These are phyloP conservation scores for Triplophysa dalaica DNA, from an alignment of 2,113 vertebrate species.

Conservation along the genomic window DNA sequence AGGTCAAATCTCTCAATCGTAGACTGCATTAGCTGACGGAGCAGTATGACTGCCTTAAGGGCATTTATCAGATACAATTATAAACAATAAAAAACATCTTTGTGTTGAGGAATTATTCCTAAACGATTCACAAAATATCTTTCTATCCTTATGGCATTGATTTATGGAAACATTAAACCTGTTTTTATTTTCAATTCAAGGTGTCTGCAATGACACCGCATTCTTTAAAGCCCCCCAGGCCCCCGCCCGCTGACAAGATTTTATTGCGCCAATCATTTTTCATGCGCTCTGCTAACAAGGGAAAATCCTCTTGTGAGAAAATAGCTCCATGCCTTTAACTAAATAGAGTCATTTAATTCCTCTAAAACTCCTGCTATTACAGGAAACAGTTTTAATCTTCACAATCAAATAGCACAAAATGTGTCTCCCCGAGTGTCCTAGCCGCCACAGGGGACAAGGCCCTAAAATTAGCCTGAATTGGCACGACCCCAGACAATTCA, in stretches of 20 bases:
- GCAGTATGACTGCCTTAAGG: neutral
- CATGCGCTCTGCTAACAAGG: slow-evolving; percentile 25
- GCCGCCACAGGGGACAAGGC: neutral
- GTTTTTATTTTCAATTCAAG: slow-evolving; percentile 39
- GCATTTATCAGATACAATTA: neutral
- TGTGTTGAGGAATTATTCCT: neutral
- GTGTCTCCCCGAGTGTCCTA: slow-evolving; percentile 25
- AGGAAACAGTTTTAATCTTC: slow-evolving; percentile 66
- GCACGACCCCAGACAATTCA: slow-evolving; percentile 4
- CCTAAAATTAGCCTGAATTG: slow-evolving; percentile 17
- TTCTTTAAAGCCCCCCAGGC: slow-evolving; percentile 6
- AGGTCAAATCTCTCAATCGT: neutral
- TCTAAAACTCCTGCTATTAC: slow-evolving; percentile 53
- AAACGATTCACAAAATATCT: neutral
- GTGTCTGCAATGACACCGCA: slow-evolving; percentile 52
- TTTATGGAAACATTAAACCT: neutral
- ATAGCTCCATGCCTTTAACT: slow-evolving; percentile 48
- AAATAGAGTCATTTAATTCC: slow-evolving; percentile 53
- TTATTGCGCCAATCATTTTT: slow-evolving; percentile 42
- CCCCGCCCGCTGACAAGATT: slow-evolving; percentile 12
- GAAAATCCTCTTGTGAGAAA: slow-evolving; percentile 26
- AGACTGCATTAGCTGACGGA: neutral
- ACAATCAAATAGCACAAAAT: slow-evolving; percentile 61
- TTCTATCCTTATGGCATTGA: neutral
- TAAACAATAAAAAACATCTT: neutral